Percentiles rank a stretch among this genome's conserved stretches.
phyloP scores from a whole-genome alignment of 1,140 invertebrate species.

The Pseudomyrmex flavicornis region DNA sequence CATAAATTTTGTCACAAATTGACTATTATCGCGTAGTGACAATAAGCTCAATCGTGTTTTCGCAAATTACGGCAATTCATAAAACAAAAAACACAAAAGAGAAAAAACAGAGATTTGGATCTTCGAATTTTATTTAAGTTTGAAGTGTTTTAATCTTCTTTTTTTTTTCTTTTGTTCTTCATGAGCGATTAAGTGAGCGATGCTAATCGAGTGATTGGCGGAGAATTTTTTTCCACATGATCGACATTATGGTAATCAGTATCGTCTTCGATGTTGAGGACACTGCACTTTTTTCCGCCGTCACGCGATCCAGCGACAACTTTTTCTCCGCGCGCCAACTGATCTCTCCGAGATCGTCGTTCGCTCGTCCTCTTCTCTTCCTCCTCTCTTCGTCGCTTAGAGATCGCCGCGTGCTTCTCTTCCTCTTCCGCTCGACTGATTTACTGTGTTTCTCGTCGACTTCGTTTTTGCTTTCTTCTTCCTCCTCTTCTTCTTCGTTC shows the following conservation, averaged over 20 bases:
- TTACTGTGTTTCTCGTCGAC: not conserved
- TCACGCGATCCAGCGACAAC: slow-evolving; percentile 14
- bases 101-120: no score
- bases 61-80: not conserved
- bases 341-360: slow-evolving; percentile 19
- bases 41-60: slow-evolving; percentile 5
- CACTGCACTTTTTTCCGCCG: slow-evolving; percentile 52
- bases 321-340: slow-evolving; percentile 19
- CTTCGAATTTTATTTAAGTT: no score
- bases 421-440: slow-evolving; percentile 37
- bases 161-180: no score
- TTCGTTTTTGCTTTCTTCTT: slow-evolving; percentile 15
- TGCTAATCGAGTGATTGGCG: no score
- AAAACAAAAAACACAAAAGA: no score
- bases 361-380: slow-evolving; percentile 13
- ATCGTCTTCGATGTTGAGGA: slow-evolving; percentile 5
- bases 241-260: no score
- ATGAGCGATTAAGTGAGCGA: no score
- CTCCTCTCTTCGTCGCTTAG: not conserved
- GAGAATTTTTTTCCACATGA: no score
- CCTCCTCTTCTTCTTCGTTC: slow-evolving; percentile 4
- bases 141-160: no score
- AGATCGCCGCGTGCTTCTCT: not conserved
- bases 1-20: slow-evolving; percentile 22
- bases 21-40: not conserved